Base-by-base conservation (phyloP, 2,113 vertebrate genomes). In the Uropsilus gracilis region DNA sequence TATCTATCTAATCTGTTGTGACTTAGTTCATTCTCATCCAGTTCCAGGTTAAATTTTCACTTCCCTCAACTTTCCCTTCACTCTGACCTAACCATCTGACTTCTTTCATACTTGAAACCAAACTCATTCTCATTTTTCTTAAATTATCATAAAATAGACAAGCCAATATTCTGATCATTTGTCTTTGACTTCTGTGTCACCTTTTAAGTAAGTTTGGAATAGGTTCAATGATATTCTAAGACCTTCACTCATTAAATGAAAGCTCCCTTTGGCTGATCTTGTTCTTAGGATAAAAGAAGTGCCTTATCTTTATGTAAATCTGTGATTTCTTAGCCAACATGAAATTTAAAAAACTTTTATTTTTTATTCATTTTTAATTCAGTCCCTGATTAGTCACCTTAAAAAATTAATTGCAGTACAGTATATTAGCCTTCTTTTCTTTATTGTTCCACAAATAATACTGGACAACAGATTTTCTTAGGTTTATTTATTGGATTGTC, bases 401-500 rank as follows among this genome's bases (percentile, higher is more conserved):
- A 94, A 83, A 88, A 77, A 93, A 87, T 88, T 95, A 91, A 88
- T 89, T 94, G 90, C 48, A 83, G 37, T 24, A 59, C 44, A 93
- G 22, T 55, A 83, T 89, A 89, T 95, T 59, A 84, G 84, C 92
- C 13, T 69, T 90, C 55, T 63, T 59, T 69, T n/a, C 14, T 89
- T 66, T 92, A 75, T 90, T 86, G 91, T 86, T 71, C 73, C 94
- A 90, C 24, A 75, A 94, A 84, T 80, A 93, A 86, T 59, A 30
- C 24, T 39, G 24, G 30, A 78, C 84, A 89, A 77, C 48, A 82
- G 81, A 24, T 90, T 92, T 94, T 86, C 66, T 50, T 86, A 44
- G 28, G 66, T 68, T 94, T 90, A n/a, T 76, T 96, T 94, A 96
- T 93, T 94, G 83, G 57, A 61, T 84, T 81, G 80, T 89, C 64